Percentiles rank a stretch among this genome's conserved stretches.
These are phyloP conservation scores for Gyrodactylus salaris DNA, from an alignment of 1,140 invertebrate genomes.

Conservation along the genomic window DNA sequence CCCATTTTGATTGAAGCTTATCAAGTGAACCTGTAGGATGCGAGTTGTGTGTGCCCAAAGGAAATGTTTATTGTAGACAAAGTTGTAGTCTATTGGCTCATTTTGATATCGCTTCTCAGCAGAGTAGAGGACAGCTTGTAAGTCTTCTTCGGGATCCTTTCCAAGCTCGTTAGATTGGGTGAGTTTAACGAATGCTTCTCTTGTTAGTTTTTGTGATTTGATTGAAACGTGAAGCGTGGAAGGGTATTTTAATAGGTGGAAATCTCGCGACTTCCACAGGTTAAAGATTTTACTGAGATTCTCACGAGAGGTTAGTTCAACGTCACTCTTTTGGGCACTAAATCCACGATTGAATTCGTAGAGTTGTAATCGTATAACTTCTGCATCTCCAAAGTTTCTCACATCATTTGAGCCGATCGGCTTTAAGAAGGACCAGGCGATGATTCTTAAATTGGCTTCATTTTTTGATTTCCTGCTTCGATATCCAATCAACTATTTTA, in stretches of 20 bases:
- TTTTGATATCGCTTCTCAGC: not conserved
- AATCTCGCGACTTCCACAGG: not conserved
- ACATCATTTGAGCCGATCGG: not conserved
- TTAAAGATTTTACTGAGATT: not conserved
- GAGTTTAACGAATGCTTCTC: not conserved
- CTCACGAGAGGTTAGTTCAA: not conserved
- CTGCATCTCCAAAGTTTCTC: not conserved
- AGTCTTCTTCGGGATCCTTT: not conserved
- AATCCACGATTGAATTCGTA: not conserved
- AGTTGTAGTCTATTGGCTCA: not conserved
- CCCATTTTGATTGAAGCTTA: no score
- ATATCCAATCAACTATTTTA: no score
- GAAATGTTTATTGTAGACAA: not conserved
- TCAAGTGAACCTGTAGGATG: no score
- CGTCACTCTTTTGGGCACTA: not conserved
- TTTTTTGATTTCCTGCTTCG: not conserved
- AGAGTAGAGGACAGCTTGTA: not conserved
- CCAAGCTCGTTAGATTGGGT: not conserved
- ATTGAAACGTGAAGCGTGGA: not conserved
- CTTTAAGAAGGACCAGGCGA: not conserved
- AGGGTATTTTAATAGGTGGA: not conserved
- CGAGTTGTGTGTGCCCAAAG: not conserved
- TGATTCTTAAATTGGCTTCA: not conserved
- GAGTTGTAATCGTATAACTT: not conserved
- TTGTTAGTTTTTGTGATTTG: not conserved